phyloP scores from a whole-genome alignment of 2,797 vertebrate genomes.

The Pristis pectinata region DNA sequence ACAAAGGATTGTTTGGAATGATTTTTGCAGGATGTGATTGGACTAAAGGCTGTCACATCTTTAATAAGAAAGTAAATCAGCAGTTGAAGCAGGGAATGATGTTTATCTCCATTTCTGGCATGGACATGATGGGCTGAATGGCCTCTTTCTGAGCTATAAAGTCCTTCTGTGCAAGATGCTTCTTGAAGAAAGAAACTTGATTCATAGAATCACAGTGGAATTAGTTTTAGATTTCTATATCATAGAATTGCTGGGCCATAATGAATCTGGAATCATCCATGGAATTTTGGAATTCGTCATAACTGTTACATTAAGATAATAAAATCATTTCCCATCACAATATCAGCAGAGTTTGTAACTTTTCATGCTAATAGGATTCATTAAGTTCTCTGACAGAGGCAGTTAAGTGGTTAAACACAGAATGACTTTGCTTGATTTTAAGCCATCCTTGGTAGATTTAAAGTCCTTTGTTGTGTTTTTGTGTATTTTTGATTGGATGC shows the following conservation, averaged over 20 bases:
- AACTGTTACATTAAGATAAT: background rate
- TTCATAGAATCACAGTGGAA: background rate
- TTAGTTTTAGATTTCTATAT: background rate
- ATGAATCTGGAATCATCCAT: background rate
- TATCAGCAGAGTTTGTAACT: background rate
- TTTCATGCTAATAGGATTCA: background rate
- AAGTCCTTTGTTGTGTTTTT: background rate
- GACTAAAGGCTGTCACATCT: background rate
- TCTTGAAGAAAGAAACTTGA: background rate
- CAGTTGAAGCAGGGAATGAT: background rate
- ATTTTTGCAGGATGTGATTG: background rate
- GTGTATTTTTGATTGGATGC: background rate
- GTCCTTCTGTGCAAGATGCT: too few relatives aligned
- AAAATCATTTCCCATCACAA: background rate
- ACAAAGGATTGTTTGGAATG: background rate
- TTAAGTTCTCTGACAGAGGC: background rate
- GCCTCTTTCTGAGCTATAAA: too few relatives aligned
- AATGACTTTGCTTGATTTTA: background rate
- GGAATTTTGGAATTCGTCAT: background rate
- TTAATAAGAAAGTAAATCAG: background rate
- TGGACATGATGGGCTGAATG: too few relatives aligned
- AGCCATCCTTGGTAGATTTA: background rate
- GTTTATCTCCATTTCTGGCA: too few relatives aligned
- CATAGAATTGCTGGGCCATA: background rate
- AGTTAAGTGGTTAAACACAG: background rate